Evolutionary conservation across 2,888 invertebrate species (phyloP).

Genomic region (Pedicia rivosa): DNA sequence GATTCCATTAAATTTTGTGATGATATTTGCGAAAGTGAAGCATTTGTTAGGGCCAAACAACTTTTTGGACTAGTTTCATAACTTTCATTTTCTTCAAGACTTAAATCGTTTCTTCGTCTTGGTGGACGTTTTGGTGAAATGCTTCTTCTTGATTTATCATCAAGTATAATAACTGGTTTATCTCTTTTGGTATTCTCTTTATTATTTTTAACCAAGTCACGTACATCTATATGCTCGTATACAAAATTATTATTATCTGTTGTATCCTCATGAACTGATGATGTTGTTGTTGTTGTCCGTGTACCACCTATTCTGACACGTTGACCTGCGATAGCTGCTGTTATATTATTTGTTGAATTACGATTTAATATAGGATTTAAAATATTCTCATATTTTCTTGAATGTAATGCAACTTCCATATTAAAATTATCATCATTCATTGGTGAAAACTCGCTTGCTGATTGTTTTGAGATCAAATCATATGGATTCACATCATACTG

Average conservation of each 20-base stretch:
- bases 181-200: no score
- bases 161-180: no score
- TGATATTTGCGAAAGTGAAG: background rate
- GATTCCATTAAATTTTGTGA: no score
- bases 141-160: background rate
- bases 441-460: conserved; percentile 30
- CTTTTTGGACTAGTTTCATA: conserved; percentile 3
- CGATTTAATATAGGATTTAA: conserved; percentile 2
- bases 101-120: conserved; percentile 18
- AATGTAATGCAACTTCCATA: conserved; percentile 2
- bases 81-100: conserved; percentile 7
- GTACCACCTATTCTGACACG: conserved; percentile 1
- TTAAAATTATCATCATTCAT: conserved; percentile 36
- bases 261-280: conserved; percentile 2
- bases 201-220: background rate
- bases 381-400: conserved; percentile 7
- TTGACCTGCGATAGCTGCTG: conserved; percentile 1
- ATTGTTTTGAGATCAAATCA: conserved; percentile 48
- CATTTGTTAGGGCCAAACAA: conserved; percentile 10
- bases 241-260: background rate
- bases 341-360: conserved; percentile 1
- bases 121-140: conserved; percentile 24
- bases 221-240: conserved; percentile 1
- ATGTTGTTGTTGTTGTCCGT: background rate
- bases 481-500: conserved; percentile 77